Evolutionary conservation across 2,888 invertebrate genomes (phyloP), one percentile per base, ranked within the genome.

Genomic region (Chymomyza procnemis): DNA sequence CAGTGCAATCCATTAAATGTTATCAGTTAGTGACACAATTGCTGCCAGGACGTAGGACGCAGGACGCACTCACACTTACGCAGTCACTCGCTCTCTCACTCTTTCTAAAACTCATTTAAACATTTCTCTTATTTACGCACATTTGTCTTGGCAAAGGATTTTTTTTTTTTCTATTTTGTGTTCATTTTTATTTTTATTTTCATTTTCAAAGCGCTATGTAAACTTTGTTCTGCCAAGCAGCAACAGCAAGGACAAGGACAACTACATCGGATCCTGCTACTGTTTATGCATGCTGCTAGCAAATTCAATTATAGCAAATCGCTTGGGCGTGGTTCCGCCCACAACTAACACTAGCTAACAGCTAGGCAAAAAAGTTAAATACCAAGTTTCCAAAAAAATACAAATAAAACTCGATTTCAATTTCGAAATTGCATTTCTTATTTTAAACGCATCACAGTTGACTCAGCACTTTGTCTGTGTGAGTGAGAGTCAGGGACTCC

Each of bases 301-400:
- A 77, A 85, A 80, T 82, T 81, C 85, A 82, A 81, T 81, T 81
- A 81, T 71, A 68, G 70, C 73, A 85, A 81, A 85, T 80, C 75
- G 73, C 73, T 78, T 83, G 67, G 68, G 59, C 16, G 12, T 46
- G 61, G 65, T 54, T 62, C 59, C 50, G 69, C 61, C 64, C 78
- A 78, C 78, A 78, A 74, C 76, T 80, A 78, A 69, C 79, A 63
- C 70, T 41, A 68, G 73, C 71, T 80, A 78, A 73, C 58, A 68
- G 57, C n/a, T 52, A 41, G 19, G 60, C 48, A 55, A 61, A 46
- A 58, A 54, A 41, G 6, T 19, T 5, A n/a, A 63, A 46, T 65
- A 61, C 41, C 56, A 61, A 34, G n/a, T 56, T 5, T 3, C 6
- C 48, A 47, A 57, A 48, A 55, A 57, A 48, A 59, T 6, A 26